Base-by-base conservation (phyloP, 2,888 invertebrate species). In the Chouioia cunea region DNA sequence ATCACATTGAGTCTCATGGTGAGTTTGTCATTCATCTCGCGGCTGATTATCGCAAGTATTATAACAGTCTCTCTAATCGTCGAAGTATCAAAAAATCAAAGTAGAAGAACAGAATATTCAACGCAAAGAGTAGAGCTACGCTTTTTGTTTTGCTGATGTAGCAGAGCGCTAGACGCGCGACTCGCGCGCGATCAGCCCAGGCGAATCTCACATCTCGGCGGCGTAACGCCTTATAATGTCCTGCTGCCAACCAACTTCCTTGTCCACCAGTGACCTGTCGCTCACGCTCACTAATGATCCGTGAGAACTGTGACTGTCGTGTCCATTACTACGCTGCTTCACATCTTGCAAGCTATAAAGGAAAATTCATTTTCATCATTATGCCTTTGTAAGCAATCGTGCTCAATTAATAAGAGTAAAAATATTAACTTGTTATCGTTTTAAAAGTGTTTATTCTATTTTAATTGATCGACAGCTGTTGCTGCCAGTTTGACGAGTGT, bases 281-380 rank as follows among this genome's bases (percentile, higher is more conserved):
- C 76, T 77, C 52, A 68, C 70, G 60, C 74, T 76, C 70, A 78
- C 72, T 67, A 77, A 76, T 50, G 78, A 78, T 58, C 76, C 79
- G 66, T 80, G 80, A n/a, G 80, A 80, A 68, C 79, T 79, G 71
- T 79, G 79, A 65, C 79, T 79, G 62, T 81, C 79, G 74, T 82
- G 80, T 36, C 75, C 74, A 60, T 77, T 76, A 66, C 71, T 77
- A 54, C 77, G 71, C 56, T 74, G 77, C 46, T 70, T 73, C 48
- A 60, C 71, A 59, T 73, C 69, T 58, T 73, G 69, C 58, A 69
- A 56, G 65, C 73, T 73, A 59, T 12, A 52, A 15, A 59, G 44
- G 8, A 67, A 52, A 62, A 36, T 10, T 1, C 6, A 36, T 1
- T 1, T 36, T 36, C 6, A 6, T 36, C 1, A 36, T 36, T 36